phyloP scores from a whole-genome alignment of 2,797 vertebrate genomes.

The Sebastes goodei region DNA sequence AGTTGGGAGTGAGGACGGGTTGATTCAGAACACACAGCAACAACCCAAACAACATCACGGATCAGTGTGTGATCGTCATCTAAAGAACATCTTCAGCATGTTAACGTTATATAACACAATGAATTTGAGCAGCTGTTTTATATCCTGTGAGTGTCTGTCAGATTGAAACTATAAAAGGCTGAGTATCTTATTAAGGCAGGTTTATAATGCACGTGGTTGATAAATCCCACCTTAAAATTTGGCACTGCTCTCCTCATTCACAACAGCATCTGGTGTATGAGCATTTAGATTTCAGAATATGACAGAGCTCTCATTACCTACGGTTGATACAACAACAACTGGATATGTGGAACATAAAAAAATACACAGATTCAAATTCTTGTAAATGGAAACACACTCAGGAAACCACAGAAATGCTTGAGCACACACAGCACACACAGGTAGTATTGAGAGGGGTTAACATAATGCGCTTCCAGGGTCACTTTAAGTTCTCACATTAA shows the following conservation, averaged over 20 bases:
- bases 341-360: background rate
- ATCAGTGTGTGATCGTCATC: background rate
- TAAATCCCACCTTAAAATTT: background rate
- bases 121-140: background rate
- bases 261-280: background rate
- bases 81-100: background rate
- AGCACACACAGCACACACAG: background rate
- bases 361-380: background rate
- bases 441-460: background rate
- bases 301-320: background rate
- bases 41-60: background rate
- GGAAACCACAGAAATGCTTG: background rate
- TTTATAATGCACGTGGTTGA: background rate
- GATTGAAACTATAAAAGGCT: background rate
- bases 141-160: background rate
- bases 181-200: background rate
- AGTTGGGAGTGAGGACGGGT: too few relatives aligned
- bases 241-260: background rate
- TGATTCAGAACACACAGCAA: background rate
- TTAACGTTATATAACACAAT: background rate
- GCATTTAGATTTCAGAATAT: background rate
- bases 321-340: background rate
- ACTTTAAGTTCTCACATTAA: conserved; percentile 18
- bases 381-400: background rate
- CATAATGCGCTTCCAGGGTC: background rate